Evolutionary conservation across 2,113 vertebrate genomes (phyloP).

Genomic region (Baryphthengus martii): DNA sequence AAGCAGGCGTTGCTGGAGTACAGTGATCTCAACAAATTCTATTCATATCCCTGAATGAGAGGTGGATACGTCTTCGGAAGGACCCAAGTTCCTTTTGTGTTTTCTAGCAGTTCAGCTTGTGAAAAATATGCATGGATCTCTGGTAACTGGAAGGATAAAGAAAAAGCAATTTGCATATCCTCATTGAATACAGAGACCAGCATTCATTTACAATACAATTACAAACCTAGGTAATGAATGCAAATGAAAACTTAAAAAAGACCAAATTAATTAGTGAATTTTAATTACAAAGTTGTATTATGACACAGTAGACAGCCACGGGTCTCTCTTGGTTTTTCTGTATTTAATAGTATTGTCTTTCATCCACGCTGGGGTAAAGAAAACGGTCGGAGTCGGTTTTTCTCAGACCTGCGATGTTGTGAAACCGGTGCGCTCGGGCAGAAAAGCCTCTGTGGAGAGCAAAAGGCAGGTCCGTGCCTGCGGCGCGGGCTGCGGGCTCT

Average conservation of each 20-base stretch:
- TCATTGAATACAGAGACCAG: conserved; percentile 34
- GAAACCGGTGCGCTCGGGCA: background rate
- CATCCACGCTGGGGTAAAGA: background rate
- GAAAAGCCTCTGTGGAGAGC: background rate
- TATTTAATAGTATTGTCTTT: conserved; percentile 15
- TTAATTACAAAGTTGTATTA: conserved; percentile 49
- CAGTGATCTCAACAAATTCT: background rate
- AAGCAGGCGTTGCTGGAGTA: background rate
- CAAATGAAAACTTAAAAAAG: conserved; percentile 50
- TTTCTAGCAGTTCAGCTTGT: conserved; percentile 37
- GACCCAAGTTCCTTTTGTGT: conserved; percentile 1
- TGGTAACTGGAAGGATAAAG: conserved; percentile 37
- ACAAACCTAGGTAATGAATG: conserved; percentile 39
- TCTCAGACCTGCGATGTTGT: background rate
- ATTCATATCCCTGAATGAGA: background rate
- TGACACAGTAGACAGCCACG: background rate
- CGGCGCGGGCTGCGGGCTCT: background rate
- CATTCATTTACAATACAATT: conserved; percentile 51
- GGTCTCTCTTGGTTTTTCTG: background rate
- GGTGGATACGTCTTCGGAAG: conserved; percentile 12
- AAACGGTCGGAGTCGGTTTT: background rate
- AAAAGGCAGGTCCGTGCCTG: background rate
- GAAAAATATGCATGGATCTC: conserved; percentile 13
- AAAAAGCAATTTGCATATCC: conserved; percentile 48
- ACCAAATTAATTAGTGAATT: conserved; percentile 47